Evolutionary conservation across 2,113 vertebrate genomes (phyloP).

Genomic region (Tinamus guttatus): DNA sequence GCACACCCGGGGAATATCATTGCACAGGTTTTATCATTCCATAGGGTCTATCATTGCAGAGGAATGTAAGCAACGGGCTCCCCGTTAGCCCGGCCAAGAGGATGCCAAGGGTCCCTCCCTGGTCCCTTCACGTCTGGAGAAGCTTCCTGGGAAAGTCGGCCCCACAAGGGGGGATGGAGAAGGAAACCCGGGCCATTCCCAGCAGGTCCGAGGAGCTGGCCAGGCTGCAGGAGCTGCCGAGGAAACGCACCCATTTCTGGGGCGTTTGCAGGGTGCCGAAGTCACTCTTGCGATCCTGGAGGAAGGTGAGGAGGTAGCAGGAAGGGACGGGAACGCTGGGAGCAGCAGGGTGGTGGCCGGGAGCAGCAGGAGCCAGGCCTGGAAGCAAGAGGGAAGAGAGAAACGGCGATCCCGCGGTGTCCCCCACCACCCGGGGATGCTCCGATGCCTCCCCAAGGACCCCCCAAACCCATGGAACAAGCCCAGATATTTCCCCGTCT

Average conservation of each 20-base stretch:
- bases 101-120: no score
- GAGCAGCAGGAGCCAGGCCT: not conserved
- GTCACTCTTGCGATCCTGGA: not conserved
- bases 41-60: not conserved
- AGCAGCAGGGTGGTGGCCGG: not conserved
- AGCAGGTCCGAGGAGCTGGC: not conserved
- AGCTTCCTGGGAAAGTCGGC: not conserved
- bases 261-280: not conserved
- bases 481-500: not conserved
- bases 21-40: no score
- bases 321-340: not conserved
- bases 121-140: not conserved
- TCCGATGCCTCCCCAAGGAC: not conserved
- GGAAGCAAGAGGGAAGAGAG: no score
- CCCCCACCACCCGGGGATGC: not conserved
- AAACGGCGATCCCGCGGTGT: not conserved
- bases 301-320: not conserved
- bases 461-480: not conserved
- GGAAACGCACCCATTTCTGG: not conserved
- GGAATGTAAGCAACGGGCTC: rapidly evolving
- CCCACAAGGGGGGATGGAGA: not conserved
- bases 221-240: not conserved
- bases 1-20: no score
- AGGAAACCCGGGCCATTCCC: not conserved
- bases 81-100: rapidly evolving